phyloP scores from a whole-genome alignment of 2,797 vertebrate genomes.

The Enteromius thamalakanensis region DNA sequence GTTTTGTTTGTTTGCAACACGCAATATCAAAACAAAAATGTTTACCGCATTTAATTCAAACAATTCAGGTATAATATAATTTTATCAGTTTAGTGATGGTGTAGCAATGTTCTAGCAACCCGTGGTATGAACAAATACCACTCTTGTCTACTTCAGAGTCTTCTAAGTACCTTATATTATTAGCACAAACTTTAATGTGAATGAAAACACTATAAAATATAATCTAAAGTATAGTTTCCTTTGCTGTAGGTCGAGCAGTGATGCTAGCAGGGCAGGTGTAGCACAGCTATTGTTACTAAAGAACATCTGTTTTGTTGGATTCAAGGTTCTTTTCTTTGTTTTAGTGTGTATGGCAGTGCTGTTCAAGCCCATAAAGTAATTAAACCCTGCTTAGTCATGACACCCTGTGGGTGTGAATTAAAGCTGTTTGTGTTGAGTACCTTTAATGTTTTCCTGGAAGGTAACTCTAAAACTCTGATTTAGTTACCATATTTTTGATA shows the following conservation, averaged over 20 bases:
- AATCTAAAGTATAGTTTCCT: not conserved
- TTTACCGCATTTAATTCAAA: not conserved
- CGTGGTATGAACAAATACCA: not conserved
- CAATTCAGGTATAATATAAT: not conserved
- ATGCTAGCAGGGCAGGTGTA: not conserved
- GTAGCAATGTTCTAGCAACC: not conserved
- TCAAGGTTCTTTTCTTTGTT: not conserved
- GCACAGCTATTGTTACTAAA: not conserved
- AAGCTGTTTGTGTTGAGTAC: constrained; percentile 21
- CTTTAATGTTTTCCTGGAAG: constrained; percentile 34
- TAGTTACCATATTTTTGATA: constrained; percentile 25
- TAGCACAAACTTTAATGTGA: not conserved
- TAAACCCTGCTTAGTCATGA: constrained; percentile 12
- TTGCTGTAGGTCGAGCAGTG: not conserved
- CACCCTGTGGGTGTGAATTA: constrained; percentile 23
- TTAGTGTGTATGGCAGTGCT: not conserved
- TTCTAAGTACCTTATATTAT: not conserved
- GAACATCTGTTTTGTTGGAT: not conserved
- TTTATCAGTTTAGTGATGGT: not conserved
- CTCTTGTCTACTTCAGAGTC: not conserved
- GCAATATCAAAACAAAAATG: not conserved
- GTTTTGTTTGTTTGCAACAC: not conserved
- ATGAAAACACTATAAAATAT: not conserved
- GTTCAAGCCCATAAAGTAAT: constrained; percentile 8
- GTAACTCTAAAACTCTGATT: not conserved